These are phyloP conservation scores for Bhutanitis thaidina DNA, from an alignment of 2,888 invertebrate species.

Conservation along the genomic window DNA sequence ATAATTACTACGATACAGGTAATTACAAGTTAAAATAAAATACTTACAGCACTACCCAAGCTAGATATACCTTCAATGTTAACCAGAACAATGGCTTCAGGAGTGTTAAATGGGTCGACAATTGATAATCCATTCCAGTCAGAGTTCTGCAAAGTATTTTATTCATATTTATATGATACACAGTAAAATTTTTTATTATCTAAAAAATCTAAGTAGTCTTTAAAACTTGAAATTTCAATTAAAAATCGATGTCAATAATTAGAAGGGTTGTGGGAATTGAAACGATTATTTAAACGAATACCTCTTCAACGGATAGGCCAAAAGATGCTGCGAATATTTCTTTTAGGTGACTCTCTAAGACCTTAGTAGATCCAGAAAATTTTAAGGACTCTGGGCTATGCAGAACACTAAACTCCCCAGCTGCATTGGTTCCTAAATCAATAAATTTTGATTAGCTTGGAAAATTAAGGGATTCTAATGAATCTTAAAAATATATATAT, in stretches of 20 bases:
- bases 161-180: not conserved
- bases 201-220: too few species aligned
- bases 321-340: conserved; percentile 86
- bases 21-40: too few species aligned
- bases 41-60: conserved; percentile 67
- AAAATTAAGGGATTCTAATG: not conserved
- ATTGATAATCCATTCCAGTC: conserved; percentile 86
- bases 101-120: conserved; percentile 84
- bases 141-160: conserved; percentile 64
- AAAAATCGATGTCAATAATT: too few species aligned
- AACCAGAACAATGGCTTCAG: conserved; percentile 85
- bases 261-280: too few species aligned
- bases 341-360: conserved; percentile 82
- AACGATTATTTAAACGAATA: not conserved
- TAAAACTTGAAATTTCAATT: too few species aligned
- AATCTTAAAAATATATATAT: not conserved
- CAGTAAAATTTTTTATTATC: too few species aligned
- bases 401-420: conserved; percentile 84
- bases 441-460: not conserved
- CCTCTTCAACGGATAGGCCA: conserved; percentile 85
- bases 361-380: conserved; percentile 83
- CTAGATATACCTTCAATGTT: conserved; percentile 84
- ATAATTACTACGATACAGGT: too few species aligned
- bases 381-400: conserved; percentile 83
- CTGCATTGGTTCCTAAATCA: conserved; percentile 71